Evolutionary conservation across 2,888 invertebrate species (phyloP).

Genomic region (Gari tellinella): DNA sequence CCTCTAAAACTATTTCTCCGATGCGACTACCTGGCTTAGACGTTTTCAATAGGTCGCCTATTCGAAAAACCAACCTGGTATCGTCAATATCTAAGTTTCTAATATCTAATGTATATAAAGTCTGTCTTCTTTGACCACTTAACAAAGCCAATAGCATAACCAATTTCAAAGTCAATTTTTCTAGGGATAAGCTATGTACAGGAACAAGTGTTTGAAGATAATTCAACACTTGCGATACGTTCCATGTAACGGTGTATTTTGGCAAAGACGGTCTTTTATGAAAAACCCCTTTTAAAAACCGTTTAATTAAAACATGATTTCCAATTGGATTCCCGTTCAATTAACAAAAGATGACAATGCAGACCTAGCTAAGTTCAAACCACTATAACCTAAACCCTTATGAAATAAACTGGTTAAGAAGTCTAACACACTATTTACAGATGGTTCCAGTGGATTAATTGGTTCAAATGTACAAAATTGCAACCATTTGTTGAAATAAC

Average conservation of each 20-base stretch:
- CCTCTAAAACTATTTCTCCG: too few species aligned
- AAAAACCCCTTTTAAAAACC: slow-evolving; percentile 32
- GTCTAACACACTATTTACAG: slow-evolving; percentile 13
- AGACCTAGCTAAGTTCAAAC: slow-evolving; percentile 24
- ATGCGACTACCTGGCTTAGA: too few species aligned
- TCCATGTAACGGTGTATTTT: slow-evolving; percentile 3
- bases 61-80: too few species aligned
- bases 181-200: not conserved
- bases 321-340: slow-evolving; percentile 16
- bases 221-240: slow-evolving; percentile 8
- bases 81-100: slow-evolving; percentile 3
- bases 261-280: slow-evolving; percentile 28
- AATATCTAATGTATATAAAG: not conserved
- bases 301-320: slow-evolving; percentile 20
- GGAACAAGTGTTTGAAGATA: not conserved
- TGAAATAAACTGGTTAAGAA: slow-evolving; percentile 24
- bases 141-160: slow-evolving; percentile 10
- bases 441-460: slow-evolving; percentile 32
- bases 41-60: too few species aligned
- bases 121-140: slow-evolving; percentile 17
- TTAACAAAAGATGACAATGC: slow-evolving; percentile 9
- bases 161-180: slow-evolving; percentile 2
- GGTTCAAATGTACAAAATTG: slow-evolving; percentile 35
- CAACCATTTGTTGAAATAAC: slow-evolving; percentile 38
- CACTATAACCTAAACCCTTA: slow-evolving; percentile 15